A percentile compares a stretch with the other conserved stretches of the same genome.
Evolutionary conservation across 2,113 vertebrate species (phyloP).

Genomic region (Paedocypris sp.): DNA sequence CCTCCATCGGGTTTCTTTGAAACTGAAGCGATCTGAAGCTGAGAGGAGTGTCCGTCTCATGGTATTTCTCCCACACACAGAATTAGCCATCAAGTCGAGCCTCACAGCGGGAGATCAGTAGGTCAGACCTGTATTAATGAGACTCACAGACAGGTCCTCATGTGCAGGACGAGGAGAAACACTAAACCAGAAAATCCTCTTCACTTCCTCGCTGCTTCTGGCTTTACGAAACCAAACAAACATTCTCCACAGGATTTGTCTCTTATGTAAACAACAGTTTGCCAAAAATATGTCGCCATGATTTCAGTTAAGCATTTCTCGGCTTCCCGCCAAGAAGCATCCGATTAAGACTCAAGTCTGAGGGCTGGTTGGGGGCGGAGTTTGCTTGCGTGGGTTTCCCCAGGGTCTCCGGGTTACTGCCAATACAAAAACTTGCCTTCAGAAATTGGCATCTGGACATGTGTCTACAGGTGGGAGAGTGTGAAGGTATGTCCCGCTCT

Average conservation of each 20-base stretch:
- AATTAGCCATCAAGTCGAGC: neutral
- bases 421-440: too few species aligned
- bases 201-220: neutral
- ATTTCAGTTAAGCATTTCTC: too few species aligned
- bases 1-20: neutral
- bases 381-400: too few species aligned
- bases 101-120: constrained; percentile 2
- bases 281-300: neutral
- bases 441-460: too few species aligned
- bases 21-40: neutral
- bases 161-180: neutral
- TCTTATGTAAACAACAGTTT: neutral
- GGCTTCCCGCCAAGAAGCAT: too few species aligned
- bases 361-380: too few species aligned
- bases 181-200: neutral
- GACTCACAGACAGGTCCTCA: neutral
- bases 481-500: too few species aligned
- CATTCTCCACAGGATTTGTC: neutral
- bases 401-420: too few species aligned
- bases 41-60: neutral
- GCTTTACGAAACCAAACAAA: constrained; percentile 6
- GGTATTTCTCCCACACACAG: constrained; percentile 13
- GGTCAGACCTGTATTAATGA: constrained; percentile 19
- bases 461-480: too few species aligned
- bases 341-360: too few species aligned